Conservation (phyloP, 2,797 vertebrate genomes). For the Periparus ater region DNA sequence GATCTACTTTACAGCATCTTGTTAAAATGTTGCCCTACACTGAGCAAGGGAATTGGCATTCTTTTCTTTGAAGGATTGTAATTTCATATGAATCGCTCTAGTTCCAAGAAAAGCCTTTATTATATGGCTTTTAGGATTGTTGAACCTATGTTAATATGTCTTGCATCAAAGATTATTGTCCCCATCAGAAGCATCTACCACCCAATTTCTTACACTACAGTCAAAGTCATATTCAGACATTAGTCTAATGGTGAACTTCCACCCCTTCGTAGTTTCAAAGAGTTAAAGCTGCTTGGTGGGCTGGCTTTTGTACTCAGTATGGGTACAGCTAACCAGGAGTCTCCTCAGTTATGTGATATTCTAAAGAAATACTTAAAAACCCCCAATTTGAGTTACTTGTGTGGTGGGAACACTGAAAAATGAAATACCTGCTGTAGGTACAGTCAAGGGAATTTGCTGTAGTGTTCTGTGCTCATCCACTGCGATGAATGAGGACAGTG, state of each 20-base stretch:
- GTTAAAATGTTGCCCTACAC: neutral
- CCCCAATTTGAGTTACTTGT: accelerated
- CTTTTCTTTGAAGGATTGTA: neutral
- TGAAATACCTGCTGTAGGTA: neutral
- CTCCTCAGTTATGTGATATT: neutral
- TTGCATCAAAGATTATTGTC: neutral
- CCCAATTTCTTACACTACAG: neutral
- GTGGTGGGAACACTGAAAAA: neutral
- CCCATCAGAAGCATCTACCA: neutral
- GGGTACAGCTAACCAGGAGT: neutral
- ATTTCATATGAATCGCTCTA: neutral
- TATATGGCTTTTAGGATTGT: neutral
- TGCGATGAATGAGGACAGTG: neutral
- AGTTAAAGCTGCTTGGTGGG: neutral
- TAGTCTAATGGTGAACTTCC: neutral
- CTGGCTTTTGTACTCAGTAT: neutral
- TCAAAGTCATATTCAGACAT: neutral
- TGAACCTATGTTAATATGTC: neutral
- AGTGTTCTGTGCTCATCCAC: accelerated
- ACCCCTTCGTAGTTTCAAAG: accelerated
- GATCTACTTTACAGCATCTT: neutral
- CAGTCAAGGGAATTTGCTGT: neutral
- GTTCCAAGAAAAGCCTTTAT: neutral
- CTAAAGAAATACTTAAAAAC: neutral
- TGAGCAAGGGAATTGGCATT: neutral